Evolutionary conservation across 2,797 vertebrate genomes (phyloP).

Genomic region (Rhodeus uyekii): DNA sequence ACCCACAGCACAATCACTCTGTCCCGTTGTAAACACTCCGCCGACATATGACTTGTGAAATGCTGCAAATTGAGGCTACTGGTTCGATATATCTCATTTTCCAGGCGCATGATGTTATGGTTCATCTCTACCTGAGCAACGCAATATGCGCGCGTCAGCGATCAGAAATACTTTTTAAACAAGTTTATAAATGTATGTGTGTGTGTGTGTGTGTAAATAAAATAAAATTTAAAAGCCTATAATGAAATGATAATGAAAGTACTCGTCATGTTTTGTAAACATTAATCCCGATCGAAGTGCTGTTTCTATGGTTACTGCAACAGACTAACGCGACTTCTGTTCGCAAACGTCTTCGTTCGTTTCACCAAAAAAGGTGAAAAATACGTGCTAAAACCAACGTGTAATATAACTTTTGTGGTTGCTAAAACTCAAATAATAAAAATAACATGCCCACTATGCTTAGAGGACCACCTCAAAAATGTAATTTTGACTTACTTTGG

Average conservation of each 20-base stretch:
- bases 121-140: not conserved
- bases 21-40: constrained; percentile 8
- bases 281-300: not conserved
- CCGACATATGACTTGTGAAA: constrained; percentile 27
- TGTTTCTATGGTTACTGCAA: constrained; percentile 11
- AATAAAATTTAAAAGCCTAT: not conserved
- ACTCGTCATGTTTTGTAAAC: not conserved
- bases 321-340: not conserved
- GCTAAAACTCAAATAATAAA: not conserved
- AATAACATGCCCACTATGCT: not conserved
- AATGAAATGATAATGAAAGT: not conserved
- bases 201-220: too few relatives aligned
- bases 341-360: too few relatives aligned
- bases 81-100: not conserved
- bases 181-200: too few relatives aligned
- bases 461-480: not conserved
- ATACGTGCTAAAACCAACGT: not conserved
- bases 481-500: not conserved
- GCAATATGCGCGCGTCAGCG: not conserved
- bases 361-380: not conserved
- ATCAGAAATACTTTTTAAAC: not conserved
- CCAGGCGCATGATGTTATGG: not conserved
- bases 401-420: not conserved
- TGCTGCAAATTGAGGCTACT: not conserved
- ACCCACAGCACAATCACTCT: constrained; percentile 26